Conservation (phyloP, 1,140 invertebrate species). For the Holcopasites calliopsidis region DNA sequence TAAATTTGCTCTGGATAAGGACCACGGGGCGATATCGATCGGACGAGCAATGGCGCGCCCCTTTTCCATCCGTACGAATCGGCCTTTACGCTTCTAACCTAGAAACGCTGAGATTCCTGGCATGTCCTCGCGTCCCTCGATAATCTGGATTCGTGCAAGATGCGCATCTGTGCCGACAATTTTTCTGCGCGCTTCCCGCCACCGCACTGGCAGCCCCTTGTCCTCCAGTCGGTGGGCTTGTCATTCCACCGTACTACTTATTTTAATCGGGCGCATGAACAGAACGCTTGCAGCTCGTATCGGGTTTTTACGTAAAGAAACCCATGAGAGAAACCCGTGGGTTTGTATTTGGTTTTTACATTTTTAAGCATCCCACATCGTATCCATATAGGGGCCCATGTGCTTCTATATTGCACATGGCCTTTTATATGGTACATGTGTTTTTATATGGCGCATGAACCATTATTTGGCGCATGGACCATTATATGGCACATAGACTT, state of each 20-base stretch:
- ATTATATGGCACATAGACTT: no score
- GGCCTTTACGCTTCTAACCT: constrained; percentile 44
- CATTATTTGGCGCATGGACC: no score
- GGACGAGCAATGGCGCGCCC: neutral
- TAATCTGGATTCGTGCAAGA: constrained; percentile 32
- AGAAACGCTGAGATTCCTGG: constrained; percentile 36
- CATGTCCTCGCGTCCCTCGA: constrained; percentile 24
- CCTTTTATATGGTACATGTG: no score
- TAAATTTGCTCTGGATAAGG: constrained; percentile 15
- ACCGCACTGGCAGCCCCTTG: neutral
- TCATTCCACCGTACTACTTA: constrained; percentile 4
- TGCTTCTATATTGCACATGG: no score
- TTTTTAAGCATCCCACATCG: no score
- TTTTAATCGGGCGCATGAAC: no score
- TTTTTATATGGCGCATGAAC: no score
- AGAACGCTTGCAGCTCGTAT: no score
- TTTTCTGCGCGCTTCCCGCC: neutral
- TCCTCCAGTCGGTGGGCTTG: neutral
- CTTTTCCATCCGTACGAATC: constrained; percentile 24
- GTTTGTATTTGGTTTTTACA: no score
- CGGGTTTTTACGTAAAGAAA: no score
- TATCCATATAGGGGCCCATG: no score
- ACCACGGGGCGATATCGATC: constrained; percentile 22
- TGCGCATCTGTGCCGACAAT: neutral
- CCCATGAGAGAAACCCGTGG: no score